These are phyloP conservation scores for Mormyrus proboscirostris DNA, from an alignment of 2,797 vertebrate genomes.

Conservation along the genomic window DNA sequence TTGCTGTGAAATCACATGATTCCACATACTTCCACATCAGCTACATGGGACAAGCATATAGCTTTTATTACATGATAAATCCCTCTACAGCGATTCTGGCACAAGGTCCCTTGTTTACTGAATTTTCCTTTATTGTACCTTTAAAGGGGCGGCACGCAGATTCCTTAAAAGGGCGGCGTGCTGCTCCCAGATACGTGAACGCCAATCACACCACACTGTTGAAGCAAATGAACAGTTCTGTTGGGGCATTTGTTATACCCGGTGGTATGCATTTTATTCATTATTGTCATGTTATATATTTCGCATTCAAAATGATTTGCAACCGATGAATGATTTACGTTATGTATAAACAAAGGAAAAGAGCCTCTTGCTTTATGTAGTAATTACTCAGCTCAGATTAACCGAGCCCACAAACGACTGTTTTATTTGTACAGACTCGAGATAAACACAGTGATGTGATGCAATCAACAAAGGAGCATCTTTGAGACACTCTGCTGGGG, in stretches of 20 bases:
- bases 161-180: neutral
- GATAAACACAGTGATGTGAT: neutral
- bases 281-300: neutral
- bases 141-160: neutral
- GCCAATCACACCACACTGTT: neutral
- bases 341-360: neutral
- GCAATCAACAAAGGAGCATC: constrained; percentile 1
- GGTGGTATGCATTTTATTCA: neutral
- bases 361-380: neutral
- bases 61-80: neutral
- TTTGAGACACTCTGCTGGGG: neutral
- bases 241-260: neutral
- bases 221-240: neutral
- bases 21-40: neutral
- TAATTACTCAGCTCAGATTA: constrained; percentile 1
- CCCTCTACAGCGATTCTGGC: neutral
- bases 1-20: neutral
- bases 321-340: neutral
- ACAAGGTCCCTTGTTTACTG: neutral
- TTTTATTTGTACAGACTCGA: neutral
- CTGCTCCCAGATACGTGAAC: neutral
- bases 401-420: neutral
- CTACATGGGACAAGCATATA: neutral
- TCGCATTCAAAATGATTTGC: neutral
- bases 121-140: neutral